These are phyloP conservation scores for Mormyrus iriodes DNA, from an alignment of 2,113 vertebrate species.

Conservation along the genomic window DNA sequence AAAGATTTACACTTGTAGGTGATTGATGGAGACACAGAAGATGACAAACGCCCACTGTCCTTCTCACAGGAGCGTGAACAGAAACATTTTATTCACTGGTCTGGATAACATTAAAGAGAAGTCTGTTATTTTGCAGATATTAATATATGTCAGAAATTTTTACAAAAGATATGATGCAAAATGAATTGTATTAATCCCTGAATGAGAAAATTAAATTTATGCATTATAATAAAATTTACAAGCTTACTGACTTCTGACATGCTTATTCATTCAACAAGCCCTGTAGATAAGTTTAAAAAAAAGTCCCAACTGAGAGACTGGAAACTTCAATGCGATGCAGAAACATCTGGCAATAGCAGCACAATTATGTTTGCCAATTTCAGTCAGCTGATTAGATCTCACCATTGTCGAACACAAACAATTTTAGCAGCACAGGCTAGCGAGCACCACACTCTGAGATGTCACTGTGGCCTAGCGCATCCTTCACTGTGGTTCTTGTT, in stretches of 20 bases:
- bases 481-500: constrained; percentile 38
- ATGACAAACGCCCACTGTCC: not conserved
- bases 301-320: not conserved
- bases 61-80: not conserved
- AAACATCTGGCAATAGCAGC: not conserved
- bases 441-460: constrained; percentile 10
- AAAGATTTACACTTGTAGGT: not conserved
- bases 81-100: not conserved
- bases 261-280: not conserved
- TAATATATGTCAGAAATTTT: not conserved
- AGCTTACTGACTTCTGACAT: not conserved
- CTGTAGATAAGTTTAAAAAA: not conserved
- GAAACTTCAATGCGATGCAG: not conserved
- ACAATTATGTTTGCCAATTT: not conserved
- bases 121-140: not conserved
- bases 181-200: not conserved
- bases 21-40: not conserved
- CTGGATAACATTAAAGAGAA: not conserved
- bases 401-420: not conserved
- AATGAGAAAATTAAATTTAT: not conserved
- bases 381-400: not conserved
- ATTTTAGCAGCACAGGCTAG: not conserved
- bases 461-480: constrained; percentile 31
- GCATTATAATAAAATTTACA: not conserved
- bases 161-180: not conserved